Conservation (phyloP, 1,140 invertebrate species). For the Druon quercuslanigerum region DNA sequence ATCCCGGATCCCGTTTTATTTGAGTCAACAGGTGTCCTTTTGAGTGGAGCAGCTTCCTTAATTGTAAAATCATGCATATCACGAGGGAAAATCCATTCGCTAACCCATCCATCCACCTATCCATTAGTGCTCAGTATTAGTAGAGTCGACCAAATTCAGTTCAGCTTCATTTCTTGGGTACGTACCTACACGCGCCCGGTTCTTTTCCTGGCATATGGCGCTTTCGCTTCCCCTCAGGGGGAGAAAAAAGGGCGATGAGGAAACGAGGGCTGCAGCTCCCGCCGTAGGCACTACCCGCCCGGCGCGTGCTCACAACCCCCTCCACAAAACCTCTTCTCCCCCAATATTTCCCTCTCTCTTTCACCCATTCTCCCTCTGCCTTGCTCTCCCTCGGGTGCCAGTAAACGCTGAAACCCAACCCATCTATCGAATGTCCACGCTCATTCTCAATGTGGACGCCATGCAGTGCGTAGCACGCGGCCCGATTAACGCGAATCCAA, state of each 20-base stretch:
- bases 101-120: slow-evolving; percentile 41
- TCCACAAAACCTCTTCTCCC: slow-evolving; percentile 50
- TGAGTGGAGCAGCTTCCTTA: neutral
- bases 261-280: slow-evolving; percentile 62
- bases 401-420: slow-evolving; percentile 67
- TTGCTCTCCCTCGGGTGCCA: slow-evolving; percentile 46
- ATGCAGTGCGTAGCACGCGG: slow-evolving; percentile 70
- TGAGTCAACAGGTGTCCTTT: neutral
- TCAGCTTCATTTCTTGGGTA: neutral
- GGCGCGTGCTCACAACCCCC: slow-evolving; percentile 74
- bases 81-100: slow-evolving; percentile 31
- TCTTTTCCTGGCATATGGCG: slow-evolving; percentile 67
- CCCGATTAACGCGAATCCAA: slow-evolving; percentile 31
- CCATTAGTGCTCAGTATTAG: no score
- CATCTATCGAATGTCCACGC: slow-evolving; percentile 70
- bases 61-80: slow-evolving; percentile 28
- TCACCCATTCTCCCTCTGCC: slow-evolving; percentile 31
- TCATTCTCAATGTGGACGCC: slow-evolving; percentile 73
- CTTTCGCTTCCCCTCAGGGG: slow-evolving; percentile 53
- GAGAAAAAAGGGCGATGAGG: slow-evolving; percentile 48
- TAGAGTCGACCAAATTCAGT: neutral
- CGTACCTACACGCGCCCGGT: slow-evolving; percentile 55
- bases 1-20: neutral
- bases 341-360: slow-evolving; percentile 36
- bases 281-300: slow-evolving; percentile 55